phyloP scores from a whole-genome alignment of 2,888 invertebrate genomes.

The Exocentrus adspersus region DNA sequence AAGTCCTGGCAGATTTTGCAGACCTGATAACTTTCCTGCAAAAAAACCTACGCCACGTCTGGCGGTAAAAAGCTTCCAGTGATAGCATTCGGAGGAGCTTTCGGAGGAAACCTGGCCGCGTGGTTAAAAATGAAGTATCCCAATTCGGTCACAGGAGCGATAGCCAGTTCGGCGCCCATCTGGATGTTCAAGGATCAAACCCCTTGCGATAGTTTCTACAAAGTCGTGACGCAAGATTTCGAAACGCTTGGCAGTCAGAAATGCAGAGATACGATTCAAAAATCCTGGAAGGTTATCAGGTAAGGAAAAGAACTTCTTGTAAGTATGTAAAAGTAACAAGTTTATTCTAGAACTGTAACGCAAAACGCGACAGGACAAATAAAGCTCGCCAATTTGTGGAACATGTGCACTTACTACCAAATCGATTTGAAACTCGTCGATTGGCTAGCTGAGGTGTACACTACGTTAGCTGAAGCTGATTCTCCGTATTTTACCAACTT shows the following conservation, averaged over 20 bases:
- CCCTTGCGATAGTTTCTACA: conserved; percentile 79
- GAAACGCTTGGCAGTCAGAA: conserved; percentile 59
- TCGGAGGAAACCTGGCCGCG: conserved; percentile 96
- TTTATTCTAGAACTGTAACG: conserved; percentile 54
- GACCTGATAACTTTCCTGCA: conserved; percentile 76
- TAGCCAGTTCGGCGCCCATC: conserved; percentile 93
- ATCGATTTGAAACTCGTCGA: conserved; percentile 68
- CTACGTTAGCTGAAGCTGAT: conserved; percentile 93
- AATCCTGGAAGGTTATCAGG: conserved; percentile 83
- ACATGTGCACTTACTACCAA: conserved; percentile 79
- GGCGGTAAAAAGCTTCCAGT: conserved; percentile 73
- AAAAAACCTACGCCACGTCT: conserved; percentile 46
- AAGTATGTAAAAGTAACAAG: no score
- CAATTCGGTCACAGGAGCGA: conserved; percentile 84
- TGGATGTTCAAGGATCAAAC: conserved; percentile 85
- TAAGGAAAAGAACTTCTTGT: conserved; percentile 60
- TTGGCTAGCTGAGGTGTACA: conserved; percentile 79
- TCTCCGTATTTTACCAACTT: conserved; percentile 93
- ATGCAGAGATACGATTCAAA: conserved; percentile 78
- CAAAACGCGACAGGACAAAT: conserved; percentile 72
- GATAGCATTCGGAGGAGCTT: conserved; percentile 88
- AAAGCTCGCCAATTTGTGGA: conserved; percentile 78
- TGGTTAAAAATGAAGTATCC: conserved; percentile 98
- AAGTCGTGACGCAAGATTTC: conserved; percentile 84
- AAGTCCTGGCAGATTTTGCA: conserved; percentile 94